Evolutionary conservation across 1,140 invertebrate species (phyloP).

Genomic region (Drosophila sproati): DNA sequence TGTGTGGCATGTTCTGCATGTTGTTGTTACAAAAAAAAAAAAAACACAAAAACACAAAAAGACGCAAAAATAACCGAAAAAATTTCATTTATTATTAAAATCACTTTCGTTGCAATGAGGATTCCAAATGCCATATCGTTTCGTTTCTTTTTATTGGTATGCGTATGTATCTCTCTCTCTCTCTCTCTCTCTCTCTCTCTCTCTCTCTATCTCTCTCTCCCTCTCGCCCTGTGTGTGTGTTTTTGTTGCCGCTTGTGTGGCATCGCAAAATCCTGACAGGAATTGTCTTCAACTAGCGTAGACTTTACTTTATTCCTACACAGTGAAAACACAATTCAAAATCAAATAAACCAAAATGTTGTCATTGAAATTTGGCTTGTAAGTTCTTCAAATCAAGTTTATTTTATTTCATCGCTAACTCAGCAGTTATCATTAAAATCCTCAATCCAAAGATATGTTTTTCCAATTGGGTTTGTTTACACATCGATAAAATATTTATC

Average conservation of each 20-base stretch:
- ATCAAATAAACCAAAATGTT: no score
- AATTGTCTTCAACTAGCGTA: slow-evolving; percentile 73
- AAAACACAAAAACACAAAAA: background rate
- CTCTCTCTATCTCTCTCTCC: background rate
- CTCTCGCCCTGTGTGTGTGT: slow-evolving; percentile 12
- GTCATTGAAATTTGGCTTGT: no score
- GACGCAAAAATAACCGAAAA: slow-evolving; percentile 28
- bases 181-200: background rate
- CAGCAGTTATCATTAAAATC: no score
- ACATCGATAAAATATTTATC: no score
- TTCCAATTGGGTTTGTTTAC: no score
- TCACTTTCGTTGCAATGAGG: slow-evolving; percentile 83
- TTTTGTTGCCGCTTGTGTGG: background rate
- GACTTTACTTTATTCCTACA: slow-evolving; percentile 31
- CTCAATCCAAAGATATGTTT: no score
- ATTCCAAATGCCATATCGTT: slow-evolving; percentile 81
- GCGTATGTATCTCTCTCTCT: slow-evolving; percentile 49
- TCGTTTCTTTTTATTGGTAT: slow-evolving; percentile 81
- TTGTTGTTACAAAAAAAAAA: slow-evolving; percentile 7
- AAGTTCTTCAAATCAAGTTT: no score
- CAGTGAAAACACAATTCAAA: background rate
- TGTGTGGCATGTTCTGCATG: background rate
- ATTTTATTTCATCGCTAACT: no score
- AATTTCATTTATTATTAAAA: slow-evolving; percentile 83
- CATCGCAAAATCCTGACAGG: slow-evolving; percentile 49